Evolutionary conservation across 2,888 invertebrate species (phyloP), one percentile per base, ranked within the genome.

Genomic region (Dioctria linearis): DNA sequence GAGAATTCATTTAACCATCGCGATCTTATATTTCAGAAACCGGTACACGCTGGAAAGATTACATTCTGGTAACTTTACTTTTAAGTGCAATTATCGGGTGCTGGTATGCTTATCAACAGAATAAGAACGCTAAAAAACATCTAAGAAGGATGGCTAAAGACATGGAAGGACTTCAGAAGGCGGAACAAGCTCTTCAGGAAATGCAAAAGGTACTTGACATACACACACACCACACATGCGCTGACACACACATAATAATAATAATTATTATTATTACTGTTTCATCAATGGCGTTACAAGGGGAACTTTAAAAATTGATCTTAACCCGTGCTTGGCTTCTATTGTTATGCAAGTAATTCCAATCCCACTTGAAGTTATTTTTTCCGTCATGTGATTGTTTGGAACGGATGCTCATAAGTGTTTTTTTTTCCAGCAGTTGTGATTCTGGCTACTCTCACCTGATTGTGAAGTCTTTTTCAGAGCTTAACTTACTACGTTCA

Each of bases 91-190:
- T 96, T 79, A 93, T 95, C 80, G 97, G 96, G 78, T 94, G 95
- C 85, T 98, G 96, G 96, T 96, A 96, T 88, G 97, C 96, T 43
- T 94, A 96, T 88, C 93, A 95, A 80, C 97, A 98, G 84, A 96
- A 97, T 87, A 95, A 96, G 86, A 94, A 94, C 86, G 96, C 96
- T 54, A 94, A 96, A 85, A 91, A 91, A 82, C 95, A 98, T 87
- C 91, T 99, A 82, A 93, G 94, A 84, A 93, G 96, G 82, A 98
- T 99, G 97, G 94, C 97, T 87, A 93, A 94, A 83, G 97, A 98
- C 85, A 96, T 98, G 95, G 97, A 97, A 86, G 94, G 95, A 85
- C 91, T 97, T 83, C 94, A 96, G 85, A 94, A 94, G 86, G 98
- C 98, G 0, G 98, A 98, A 89, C 92, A 95, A 86, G 95, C 95